These are phyloP conservation scores for Lissocephala sabroskyi DNA, from an alignment of 2,888 invertebrate species.

Conservation along the genomic window DNA sequence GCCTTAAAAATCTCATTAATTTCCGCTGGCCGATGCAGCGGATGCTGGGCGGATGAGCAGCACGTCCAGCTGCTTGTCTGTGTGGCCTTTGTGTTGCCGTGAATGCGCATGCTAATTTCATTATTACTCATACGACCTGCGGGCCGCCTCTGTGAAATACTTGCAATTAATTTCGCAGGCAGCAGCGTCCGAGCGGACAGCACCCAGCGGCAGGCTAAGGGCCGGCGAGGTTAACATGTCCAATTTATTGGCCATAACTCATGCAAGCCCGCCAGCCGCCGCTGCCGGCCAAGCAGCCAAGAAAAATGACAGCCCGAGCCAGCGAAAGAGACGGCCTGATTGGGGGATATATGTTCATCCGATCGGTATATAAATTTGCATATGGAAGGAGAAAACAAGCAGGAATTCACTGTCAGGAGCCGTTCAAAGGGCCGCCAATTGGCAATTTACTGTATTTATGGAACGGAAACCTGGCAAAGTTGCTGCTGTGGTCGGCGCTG, in stretches of 20 bases:
- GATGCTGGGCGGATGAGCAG: no score
- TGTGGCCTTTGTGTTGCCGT: constrained; percentile 58
- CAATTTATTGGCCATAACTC: constrained; percentile 64
- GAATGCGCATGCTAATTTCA: constrained; percentile 60
- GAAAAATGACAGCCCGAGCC: neutral
- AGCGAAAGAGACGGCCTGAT: constrained; percentile 23
- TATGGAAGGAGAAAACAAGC: constrained; percentile 21
- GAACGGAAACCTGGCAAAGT: constrained; percentile 12
- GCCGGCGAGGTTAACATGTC: constrained; percentile 46
- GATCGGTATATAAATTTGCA: constrained; percentile 30
- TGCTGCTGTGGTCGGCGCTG: constrained; percentile 7
- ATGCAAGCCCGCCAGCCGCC: constrained; percentile 34
- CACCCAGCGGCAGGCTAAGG: constrained; percentile 4
- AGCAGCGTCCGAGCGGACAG: constrained; percentile 41
- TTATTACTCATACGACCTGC: constrained; percentile 52
- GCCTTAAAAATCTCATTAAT: constrained; percentile 52
- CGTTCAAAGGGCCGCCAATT: constrained; percentile 43
- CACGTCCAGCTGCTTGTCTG: constrained; percentile 25
- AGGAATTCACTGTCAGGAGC: constrained; percentile 5
- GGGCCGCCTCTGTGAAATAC: constrained; percentile 34
- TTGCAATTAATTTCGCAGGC: constrained; percentile 52
- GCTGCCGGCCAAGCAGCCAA: constrained; percentile 10
- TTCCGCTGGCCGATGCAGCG: constrained; percentile 16
- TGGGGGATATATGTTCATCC: neutral
- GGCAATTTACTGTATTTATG: constrained; percentile 46